Evolutionary conservation across 2,797 vertebrate species (phyloP).

Genomic region (Hyperoplus immaculatus): DNA sequence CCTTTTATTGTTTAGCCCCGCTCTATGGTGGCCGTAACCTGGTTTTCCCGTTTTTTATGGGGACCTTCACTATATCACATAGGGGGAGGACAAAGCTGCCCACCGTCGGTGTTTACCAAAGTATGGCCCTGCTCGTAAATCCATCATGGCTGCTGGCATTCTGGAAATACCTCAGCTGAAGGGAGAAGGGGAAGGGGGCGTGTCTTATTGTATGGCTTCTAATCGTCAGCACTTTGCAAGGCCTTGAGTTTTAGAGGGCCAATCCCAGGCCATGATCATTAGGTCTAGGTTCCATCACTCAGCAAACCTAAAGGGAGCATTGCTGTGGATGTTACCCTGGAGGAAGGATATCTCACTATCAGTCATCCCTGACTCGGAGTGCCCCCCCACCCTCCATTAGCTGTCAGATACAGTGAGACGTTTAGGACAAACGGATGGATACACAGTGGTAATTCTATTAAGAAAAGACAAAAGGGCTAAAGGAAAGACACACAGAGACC

Average conservation of each 20-base stretch:
- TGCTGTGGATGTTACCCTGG: slow-evolving; percentile 76
- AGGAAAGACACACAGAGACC: slow-evolving; percentile 27
- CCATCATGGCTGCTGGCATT: slow-evolving; percentile 81
- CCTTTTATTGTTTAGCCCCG: slow-evolving; percentile 79
- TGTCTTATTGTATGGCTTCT: slow-evolving; percentile 68
- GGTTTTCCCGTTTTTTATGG: slow-evolving; percentile 84
- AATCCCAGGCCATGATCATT: slow-evolving; percentile 77
- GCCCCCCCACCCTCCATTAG: slow-evolving; percentile 71
- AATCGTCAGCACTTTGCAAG: slow-evolving; percentile 62
- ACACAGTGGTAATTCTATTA: slow-evolving; percentile 63
- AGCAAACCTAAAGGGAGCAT: slow-evolving; percentile 77
- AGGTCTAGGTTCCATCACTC: slow-evolving; percentile 76
- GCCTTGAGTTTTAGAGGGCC: slow-evolving; percentile 71
- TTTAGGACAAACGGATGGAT: slow-evolving; percentile 64
- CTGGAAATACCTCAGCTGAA: slow-evolving; percentile 80
- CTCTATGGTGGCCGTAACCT: slow-evolving; percentile 81
- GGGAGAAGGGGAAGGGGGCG: slow-evolving; percentile 44
- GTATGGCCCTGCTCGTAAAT: slow-evolving; percentile 80
- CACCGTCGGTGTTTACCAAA: slow-evolving; percentile 83
- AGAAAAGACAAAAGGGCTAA: slow-evolving; percentile 52
- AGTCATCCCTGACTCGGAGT: slow-evolving; percentile 70
- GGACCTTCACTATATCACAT: slow-evolving; percentile 81
- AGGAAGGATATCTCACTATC: slow-evolving; percentile 75
- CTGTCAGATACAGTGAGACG: slow-evolving; percentile 66
- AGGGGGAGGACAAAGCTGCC: slow-evolving; percentile 77